Base-by-base conservation (phyloP, 2,888 invertebrate species). In the Yponomeuta cagnagella region DNA sequence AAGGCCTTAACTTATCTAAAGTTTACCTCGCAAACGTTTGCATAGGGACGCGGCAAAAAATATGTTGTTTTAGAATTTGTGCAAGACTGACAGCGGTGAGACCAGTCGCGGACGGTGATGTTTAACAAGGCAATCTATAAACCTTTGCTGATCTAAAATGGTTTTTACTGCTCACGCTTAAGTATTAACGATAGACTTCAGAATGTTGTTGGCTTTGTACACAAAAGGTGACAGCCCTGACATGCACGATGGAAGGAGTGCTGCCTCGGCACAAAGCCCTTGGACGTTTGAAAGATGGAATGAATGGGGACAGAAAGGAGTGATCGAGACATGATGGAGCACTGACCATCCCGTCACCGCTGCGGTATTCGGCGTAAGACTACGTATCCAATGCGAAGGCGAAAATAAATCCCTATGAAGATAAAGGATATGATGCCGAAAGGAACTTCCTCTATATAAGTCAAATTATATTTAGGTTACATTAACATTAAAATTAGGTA, bases 61-160 rank as follows among this genome's bases (percentile, higher is more conserved):
- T 78, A 87, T 90, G 89, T 91, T 91, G 87, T 91, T 91, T 90
- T 91, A 87, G 87, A 90, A 89, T 91, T 92, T 92, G 92, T 92
- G 92, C 92, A 92, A 92, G 89, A 84, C 87, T 90, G 91, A 91
- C 91, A 89, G 87, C 86, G 87, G 90, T 84, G 80, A 82, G 82
- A 82, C 80, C 81, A 78, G 82, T 77, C 79, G 82, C 81, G 82
- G 77, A 76, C 77, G 79, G 1, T 10, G 23, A 68, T 68, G 23
- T 23, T 37, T 67, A 12, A 64, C 23, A n/a, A 23, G 64, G 64
- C 10, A 30, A 10, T 30, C 2, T 64, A 10, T 64, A 30, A 64
- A 8, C 5, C 12, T 52, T 33, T 65, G 65, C 30, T 12, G 65
- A 65, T 2, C 31, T 58, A 68, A 33, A 43, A 43, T 68, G 37